Percentiles rank a stretch among this genome's conserved stretches.
Conservation (phyloP, 2,888 invertebrate species). For the Minunthozetes semirufus region DNA sequence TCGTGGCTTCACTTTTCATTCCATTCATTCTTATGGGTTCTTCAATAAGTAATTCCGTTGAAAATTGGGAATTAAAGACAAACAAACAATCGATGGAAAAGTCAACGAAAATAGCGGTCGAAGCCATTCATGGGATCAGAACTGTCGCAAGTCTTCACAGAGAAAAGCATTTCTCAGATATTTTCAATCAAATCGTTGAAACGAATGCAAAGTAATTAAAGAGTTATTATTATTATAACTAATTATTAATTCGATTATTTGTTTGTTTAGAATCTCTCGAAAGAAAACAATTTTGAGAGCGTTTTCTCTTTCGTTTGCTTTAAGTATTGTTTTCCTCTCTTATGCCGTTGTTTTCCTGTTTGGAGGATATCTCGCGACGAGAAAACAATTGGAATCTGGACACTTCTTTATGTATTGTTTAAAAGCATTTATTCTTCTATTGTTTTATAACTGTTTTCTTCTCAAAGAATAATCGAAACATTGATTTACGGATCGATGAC, state of each 20-base stretch:
- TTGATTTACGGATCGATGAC: conserved; percentile 70
- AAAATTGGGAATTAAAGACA: background rate
- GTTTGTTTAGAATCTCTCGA: background rate
- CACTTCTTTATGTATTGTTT: conserved; percentile 45
- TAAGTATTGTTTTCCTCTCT: conserved; percentile 1
- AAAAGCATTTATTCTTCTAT: no score
- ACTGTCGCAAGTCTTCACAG: conserved; percentile 56
- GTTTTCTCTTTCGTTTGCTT: background rate
- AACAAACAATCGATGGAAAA: background rate
- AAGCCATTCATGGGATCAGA: conserved; percentile 66
- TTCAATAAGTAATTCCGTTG: background rate
- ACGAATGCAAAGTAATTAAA: background rate
- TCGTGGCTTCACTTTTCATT: conserved; percentile 60
- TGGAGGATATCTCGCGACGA: conserved; percentile 11
- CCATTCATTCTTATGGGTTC: conserved; percentile 63
- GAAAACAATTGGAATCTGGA: background rate
- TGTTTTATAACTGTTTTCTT: no score
- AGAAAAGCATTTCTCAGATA: conserved; percentile 56
- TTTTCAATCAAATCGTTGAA: conserved; percentile 52
- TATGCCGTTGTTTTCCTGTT: conserved; percentile 25
- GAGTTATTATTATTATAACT: no score
- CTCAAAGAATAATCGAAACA: conserved; percentile 61
- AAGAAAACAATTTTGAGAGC: background rate
- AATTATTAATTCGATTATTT: background rate
- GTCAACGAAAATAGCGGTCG: conserved; percentile 57